Evolutionary conservation across 23 tunicate species (phyloP).

Genomic region (Halocynthia roretzi): DNA sequence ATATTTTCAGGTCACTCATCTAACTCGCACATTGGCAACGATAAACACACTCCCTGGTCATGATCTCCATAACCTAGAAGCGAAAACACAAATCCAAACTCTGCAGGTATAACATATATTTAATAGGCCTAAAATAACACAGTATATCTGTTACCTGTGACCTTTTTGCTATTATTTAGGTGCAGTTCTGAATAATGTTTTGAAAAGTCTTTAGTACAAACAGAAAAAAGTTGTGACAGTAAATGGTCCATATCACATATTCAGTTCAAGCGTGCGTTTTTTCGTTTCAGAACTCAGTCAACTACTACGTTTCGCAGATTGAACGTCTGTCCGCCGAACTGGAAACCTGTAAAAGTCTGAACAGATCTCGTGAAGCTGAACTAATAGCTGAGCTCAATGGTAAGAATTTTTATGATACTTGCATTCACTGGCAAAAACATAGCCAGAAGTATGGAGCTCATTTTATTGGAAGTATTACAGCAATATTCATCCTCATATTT

Average conservation of each 20-base stretch:
- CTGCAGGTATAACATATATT: background rate
- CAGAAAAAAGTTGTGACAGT: no score
- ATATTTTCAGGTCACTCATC: slow-evolving; percentile 28
- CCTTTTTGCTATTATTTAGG: no score
- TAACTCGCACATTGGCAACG: slow-evolving; percentile 45
- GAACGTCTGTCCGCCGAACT: slow-evolving; percentile 25
- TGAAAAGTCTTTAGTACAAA: no score
- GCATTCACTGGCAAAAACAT: background rate
- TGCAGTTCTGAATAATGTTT: no score
- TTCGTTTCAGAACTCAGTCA: slow-evolving; percentile 16
- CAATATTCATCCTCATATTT: background rate
- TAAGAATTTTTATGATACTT: background rate
- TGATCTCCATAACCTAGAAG: slow-evolving; percentile 16
- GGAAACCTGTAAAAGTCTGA: slow-evolving; percentile 12
- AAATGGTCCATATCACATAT: no score
- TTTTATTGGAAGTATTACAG: no score
- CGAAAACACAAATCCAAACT: slow-evolving; percentile 22
- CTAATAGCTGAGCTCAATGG: slow-evolving; percentile 43
- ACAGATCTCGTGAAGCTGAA: slow-evolving; percentile 27
- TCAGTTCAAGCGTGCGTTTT: no score
- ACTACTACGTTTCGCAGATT: slow-evolving; percentile 33
- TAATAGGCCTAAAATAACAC: no score
- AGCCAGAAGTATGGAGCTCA: background rate
- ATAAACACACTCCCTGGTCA: slow-evolving; percentile 43
- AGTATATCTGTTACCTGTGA: no score